Evolutionary conservation across 2,888 invertebrate species (phyloP).

Genomic region (Polyommatus iphigenia): DNA sequence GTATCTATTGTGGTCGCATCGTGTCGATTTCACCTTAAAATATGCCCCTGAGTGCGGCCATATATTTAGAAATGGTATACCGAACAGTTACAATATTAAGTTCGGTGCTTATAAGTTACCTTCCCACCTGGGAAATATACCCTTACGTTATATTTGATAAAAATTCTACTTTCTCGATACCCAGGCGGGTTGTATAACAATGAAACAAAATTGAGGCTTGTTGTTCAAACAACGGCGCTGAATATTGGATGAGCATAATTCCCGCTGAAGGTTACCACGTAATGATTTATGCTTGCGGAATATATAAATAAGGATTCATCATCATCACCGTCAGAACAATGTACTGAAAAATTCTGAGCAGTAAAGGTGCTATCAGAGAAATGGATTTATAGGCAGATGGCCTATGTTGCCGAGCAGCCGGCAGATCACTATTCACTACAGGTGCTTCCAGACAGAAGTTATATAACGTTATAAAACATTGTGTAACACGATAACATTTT

Average conservation of each 20-base stretch:
- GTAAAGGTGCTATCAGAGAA: not conserved
- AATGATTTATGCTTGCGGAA: not conserved
- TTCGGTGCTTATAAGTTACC: not conserved
- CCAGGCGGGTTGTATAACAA: not conserved
- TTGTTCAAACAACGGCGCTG: not conserved
- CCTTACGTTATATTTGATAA: not conserved
- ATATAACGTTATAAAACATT: too few relatives aligned
- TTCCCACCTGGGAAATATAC: not conserved
- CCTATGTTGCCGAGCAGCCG: too few relatives aligned
- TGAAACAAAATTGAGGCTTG: constrained; percentile 3
- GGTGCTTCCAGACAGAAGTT: too few relatives aligned
- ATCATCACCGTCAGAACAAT: not conserved
- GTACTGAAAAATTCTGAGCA: not conserved
- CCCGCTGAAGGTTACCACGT: constrained; percentile 1
- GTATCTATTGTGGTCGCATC: too few relatives aligned
- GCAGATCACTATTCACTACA: too few relatives aligned
- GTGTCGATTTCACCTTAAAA: too few relatives aligned
- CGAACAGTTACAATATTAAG: too few relatives aligned
- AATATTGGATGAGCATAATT: constrained; percentile 4
- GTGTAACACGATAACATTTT: too few relatives aligned
- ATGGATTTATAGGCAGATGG: not conserved
- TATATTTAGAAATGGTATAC: too few relatives aligned
- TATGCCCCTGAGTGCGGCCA: too few relatives aligned
- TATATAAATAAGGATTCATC: not conserved
- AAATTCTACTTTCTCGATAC: not conserved